Evolutionary conservation across 2,113 vertebrate genomes (phyloP).

Genomic region (Argyrosomus japonicus): DNA sequence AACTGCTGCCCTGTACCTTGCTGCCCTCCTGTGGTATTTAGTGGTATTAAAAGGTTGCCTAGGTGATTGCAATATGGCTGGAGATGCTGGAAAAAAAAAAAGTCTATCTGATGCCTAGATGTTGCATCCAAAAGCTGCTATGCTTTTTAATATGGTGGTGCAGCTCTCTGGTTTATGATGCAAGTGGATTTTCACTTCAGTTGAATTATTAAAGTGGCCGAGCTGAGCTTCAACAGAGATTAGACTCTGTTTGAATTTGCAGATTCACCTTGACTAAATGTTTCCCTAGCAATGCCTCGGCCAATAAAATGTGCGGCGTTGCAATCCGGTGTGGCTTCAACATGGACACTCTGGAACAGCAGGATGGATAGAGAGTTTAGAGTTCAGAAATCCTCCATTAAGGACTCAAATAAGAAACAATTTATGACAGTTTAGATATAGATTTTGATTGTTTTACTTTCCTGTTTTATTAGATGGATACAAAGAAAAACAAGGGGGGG

Average conservation of each 20-base stretch:
- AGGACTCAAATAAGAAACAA: background rate
- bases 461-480: background rate
- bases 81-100: slow-evolving; percentile 4
- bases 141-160: background rate
- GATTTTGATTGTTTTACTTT: background rate
- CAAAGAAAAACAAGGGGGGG: background rate
- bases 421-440: background rate
- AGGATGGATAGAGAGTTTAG: background rate
- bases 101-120: background rate
- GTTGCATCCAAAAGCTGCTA: background rate
- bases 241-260: background rate
- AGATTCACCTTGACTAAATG: background rate
- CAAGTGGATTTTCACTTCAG: background rate
- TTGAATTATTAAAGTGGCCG: background rate
- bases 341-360: background rate
- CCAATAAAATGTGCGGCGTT: background rate
- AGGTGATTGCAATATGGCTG: background rate
- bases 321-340: background rate
- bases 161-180: background rate
- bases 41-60: slow-evolving; percentile 23
- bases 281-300: background rate
- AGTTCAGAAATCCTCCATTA: background rate
- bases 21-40: slow-evolving; percentile 56
- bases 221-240: background rate
- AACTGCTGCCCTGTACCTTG: background rate